Base-by-base conservation (phyloP, 2,888 invertebrate species). In the Esperia sulphurella region DNA sequence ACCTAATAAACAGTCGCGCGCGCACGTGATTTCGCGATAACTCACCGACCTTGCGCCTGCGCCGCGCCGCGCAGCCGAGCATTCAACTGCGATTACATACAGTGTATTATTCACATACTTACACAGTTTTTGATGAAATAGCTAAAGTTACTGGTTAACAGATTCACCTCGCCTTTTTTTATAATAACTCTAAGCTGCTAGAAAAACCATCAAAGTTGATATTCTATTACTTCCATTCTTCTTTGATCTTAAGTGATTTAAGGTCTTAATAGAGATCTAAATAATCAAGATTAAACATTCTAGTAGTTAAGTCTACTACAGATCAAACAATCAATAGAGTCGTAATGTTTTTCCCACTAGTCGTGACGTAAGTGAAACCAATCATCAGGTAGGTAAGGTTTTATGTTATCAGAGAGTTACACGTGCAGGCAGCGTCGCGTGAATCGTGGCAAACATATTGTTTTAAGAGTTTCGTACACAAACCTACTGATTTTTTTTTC, bases 21-120 rank as follows among this genome's bases (percentile, higher is more conserved):
- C 55, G 66, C 77, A 79, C 79, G 79, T 80, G 78, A 70, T 62
- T 60, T 54, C 55, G 53, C 68, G 68, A 68, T 73, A 68, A 64
- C 59, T 56, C 54, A 41, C 54, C 63, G 72, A 75, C 83, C 80
- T 83, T 79, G 76, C 62, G 61, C 57, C 57, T 44, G 43, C 43
- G 41, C 43, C 14, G n/a, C n/a, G n/a, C n/a, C n/a, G n/a, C n/a
- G n/a, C 21, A 5, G 37, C 49, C 35, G 43, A 46, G 43, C 51
- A 35, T 52, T 49, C 52, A 46, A 49, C 53, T 46, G 45, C 48
- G 51, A 55, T 53, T 53, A 53, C 50, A 48, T 43, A 49, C 43
- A 47, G 46, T 45, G 43, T 52, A 50, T 50, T 52, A 51, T 43
- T 51, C 42, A 41, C 49, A 51, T 48, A 49, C 43, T 46, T 46